Base-by-base conservation (phyloP, 2,113 vertebrate species). In the Aythya baeri region DNA sequence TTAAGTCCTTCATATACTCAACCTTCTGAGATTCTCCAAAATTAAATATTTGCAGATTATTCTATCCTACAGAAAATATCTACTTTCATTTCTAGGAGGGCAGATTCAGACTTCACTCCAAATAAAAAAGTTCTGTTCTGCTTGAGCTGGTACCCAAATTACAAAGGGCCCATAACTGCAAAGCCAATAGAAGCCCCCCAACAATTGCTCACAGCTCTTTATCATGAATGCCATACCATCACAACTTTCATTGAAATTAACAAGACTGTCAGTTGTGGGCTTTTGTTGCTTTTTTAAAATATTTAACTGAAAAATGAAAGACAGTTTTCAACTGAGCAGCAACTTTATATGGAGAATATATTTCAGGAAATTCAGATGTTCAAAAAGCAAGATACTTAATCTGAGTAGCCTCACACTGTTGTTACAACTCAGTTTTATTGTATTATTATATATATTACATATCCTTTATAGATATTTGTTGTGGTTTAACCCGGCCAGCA, bases 91-190 rank as follows among this genome's bases (percentile, higher is more conserved):
- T 75, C 38, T 79, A 87, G 61, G 38, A 2, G 8, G 38, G 49
- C 43, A 84, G 65, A 38, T 67, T 20, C 25, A 57, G 43, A 74
- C 83, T 84, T 91, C 82, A 54, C 66, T 86, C 77, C 66, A 43
- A 70, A 84, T 8, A 63, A 36, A 43, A 63, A 93, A 71, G 36
- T 52, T 93, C n/a, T 75, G 68, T 86, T 95, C 73, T 86, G 57
- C 81, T 81, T 81, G 46, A 97, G 78, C 75, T 95, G 75, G 14
- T 68, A 25, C 71, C 62, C 71, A 57, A 44, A 89, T 73, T 87
- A 84, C 70, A 50, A 11, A 31, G 66, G 74, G 61, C 36, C 36
- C 36, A 46, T 36, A 88, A 93, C 80, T 13, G 41, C 85, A 88
- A 54, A 88, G 70, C 81, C 76, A 90, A 55, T 71, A 73, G 93